Percentiles rank a stretch among this genome's conserved stretches.
Conservation (phyloP, 2,113 vertebrate species). For the Atrichornis clamosus region DNA sequence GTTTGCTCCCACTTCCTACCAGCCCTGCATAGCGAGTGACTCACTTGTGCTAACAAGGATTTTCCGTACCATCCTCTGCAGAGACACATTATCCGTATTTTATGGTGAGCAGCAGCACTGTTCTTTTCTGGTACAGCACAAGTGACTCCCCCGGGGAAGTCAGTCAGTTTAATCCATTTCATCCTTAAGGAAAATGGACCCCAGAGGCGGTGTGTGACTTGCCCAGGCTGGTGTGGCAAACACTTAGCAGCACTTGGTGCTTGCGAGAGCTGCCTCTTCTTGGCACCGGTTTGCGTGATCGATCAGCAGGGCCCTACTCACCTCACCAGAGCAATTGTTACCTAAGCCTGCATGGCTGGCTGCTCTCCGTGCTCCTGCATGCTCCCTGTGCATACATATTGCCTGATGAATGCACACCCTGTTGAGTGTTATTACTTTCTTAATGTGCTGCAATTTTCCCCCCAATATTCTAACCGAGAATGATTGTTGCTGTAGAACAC, state of each 20-base stretch:
- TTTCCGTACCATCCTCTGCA: not conserved
- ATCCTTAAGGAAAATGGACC: not conserved
- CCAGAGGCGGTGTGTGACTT: rapidly evolving
- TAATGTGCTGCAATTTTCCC: constrained; percentile 30
- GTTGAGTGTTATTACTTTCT: constrained; percentile 38
- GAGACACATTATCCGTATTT: not conserved
- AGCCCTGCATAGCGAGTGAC: not conserved
- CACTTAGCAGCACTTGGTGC: rapidly evolving
- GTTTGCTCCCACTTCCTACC: not conserved
- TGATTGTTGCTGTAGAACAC: not conserved
- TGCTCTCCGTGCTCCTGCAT: not conserved
- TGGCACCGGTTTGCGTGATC: rapidly evolving
- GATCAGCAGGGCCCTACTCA: not conserved
- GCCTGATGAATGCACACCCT: constrained; percentile 23
- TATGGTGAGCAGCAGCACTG: not conserved
- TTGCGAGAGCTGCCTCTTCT: not conserved
- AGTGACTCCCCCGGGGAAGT: not conserved
- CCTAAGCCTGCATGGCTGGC: not conserved
- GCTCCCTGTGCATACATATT: not conserved
- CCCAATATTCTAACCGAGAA: constrained; percentile 34
- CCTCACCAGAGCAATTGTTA: not conserved
- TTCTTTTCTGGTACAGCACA: not conserved
- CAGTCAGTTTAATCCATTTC: not conserved
- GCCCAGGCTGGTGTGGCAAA: not conserved
- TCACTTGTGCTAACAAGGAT: not conserved